Base-by-base conservation (phyloP, 2,888 invertebrate species). In the Hirtodrosophila histrioides region DNA sequence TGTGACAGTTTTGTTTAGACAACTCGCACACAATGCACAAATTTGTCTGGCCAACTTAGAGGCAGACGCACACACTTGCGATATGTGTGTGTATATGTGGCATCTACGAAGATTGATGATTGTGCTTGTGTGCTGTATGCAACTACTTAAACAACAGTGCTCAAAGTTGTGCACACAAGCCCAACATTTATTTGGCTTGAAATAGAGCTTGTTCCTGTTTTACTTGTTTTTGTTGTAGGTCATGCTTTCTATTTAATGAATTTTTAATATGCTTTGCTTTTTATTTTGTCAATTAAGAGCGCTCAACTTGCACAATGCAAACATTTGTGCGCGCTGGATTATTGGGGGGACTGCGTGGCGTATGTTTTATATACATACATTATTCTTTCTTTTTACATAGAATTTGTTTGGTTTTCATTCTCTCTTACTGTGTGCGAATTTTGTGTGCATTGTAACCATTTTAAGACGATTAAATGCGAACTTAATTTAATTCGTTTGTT, bases 171-270 rank as follows among this genome's bases (percentile, higher is more conserved):
- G 53, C 40, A 54, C 63, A 46, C 44, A 46, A 58, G 45, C 46
- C 68, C 29, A 71, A 75, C 81, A 84, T 80, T 80, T 84, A 65
- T 84, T 64, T 55, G 12, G 54, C 54, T 51, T 23, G 39, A 39
- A 64, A 45, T 48, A 43, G 56, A 45, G 31, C 40, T 37, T 37
- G 36, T 53, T 49, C 56, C 50, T 35, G 35, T 33, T 55, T 31
- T 40, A 31, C 17, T 29, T 27, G 27, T 31, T n/a, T 43, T 53
- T 57, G 39, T 23, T 46, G n/a, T 27, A 24, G 46, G 53, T 51
- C 48, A 45, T 54, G 83, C 72, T 85, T 82, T 85, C 67, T 75
- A 66, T 87, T 81, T 81, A 87, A 85, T 82, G 79, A 82, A 82
- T 78, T 82, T 87, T 75, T 82, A 72, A 87, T 87, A 73, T 67